Conservation (phyloP, 2,797 vertebrate species). For the Geotrypetes seraphini region DNA sequence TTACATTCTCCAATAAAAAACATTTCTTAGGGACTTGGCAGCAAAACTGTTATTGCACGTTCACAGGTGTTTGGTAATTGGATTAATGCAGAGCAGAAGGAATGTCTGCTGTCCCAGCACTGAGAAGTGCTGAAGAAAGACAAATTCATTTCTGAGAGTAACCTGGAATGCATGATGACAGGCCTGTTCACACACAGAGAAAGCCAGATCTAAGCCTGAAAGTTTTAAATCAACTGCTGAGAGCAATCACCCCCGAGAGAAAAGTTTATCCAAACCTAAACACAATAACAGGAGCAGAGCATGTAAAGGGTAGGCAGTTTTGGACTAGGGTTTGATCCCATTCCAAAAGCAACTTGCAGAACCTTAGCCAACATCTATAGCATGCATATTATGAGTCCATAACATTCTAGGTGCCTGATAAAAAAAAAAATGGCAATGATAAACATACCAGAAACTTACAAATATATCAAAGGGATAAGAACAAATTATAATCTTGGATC, state of each 20-base stretch:
- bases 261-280: constrained; percentile 80
- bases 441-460: constrained; percentile 34
- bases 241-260: constrained; percentile 63
- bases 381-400: constrained; percentile 34
- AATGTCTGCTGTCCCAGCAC: constrained; percentile 59
- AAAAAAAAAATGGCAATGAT: constrained; percentile 55
- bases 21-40: constrained; percentile 62
- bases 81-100: constrained; percentile 75
- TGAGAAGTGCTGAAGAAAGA: constrained; percentile 59
- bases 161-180: constrained; percentile 69
- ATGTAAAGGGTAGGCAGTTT: constrained; percentile 49
- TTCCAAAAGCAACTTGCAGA: constrained; percentile 74
- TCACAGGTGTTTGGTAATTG: constrained; percentile 89
- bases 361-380: constrained; percentile 53
- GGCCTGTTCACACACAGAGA: constrained; percentile 53
- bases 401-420: constrained; percentile 54
- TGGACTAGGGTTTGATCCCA: constrained; percentile 59
- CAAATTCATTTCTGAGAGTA: constrained; percentile 56
- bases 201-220: constrained; percentile 52
- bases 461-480: constrained; percentile 27
- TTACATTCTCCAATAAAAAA: constrained; percentile 60
- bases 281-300: constrained; percentile 68
- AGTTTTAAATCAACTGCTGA: constrained; percentile 57
- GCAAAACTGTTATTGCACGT: constrained; percentile 73
- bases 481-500: constrained; percentile 21